Conservation (phyloP, 2,797 vertebrate species). For the Pyrocephalus nanus region DNA sequence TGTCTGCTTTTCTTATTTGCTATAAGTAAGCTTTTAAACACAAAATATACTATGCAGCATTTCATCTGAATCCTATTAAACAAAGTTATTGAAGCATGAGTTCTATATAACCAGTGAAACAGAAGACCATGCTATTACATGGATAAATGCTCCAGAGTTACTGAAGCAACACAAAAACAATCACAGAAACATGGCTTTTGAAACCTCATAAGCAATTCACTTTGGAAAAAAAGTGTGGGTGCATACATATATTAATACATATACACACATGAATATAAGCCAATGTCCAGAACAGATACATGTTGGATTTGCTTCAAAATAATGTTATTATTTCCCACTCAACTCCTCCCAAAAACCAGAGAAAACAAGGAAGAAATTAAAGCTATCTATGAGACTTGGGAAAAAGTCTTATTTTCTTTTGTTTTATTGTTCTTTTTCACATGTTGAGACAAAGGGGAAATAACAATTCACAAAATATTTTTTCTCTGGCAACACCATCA, state of each 20-base stretch:
- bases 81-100: constrained; percentile 74
- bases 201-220: constrained; percentile 55
- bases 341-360: neutral
- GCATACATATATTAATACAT: neutral
- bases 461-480: neutral
- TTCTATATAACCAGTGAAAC: constrained; percentile 70
- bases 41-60: constrained; percentile 71
- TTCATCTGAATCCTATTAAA: constrained; percentile 76
- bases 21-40: constrained; percentile 75
- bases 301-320: neutral
- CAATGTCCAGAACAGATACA: neutral
- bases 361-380: constrained; percentile 6
- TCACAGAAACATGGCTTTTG: constrained; percentile 70
- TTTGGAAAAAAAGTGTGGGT: neutral
- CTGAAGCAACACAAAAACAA: constrained; percentile 79
- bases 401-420: neutral
- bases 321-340: neutral
- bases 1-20: constrained; percentile 60
- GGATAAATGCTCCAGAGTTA: constrained; percentile 78
- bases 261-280: neutral
- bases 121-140: constrained; percentile 79
- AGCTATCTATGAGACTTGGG: neutral
- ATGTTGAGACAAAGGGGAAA: constrained; percentile 31
- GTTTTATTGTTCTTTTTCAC: neutral
- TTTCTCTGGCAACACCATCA: constrained; percentile 10